Conservation (phyloP, 2,888 invertebrate genomes). For the Eupeodes latifasciatus region DNA sequence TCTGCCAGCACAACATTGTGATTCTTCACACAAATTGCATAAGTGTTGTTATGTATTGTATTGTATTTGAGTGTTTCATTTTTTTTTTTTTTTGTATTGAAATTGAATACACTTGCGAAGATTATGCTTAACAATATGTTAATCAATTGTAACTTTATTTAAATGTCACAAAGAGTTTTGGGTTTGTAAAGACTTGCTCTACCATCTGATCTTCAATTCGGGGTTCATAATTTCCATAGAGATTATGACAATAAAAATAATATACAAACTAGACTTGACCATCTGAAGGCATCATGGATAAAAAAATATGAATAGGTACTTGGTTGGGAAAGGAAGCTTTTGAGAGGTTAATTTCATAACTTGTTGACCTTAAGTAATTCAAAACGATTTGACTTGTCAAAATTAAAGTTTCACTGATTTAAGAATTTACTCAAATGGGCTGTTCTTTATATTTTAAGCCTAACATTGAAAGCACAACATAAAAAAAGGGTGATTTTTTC, state of each 20-base stretch:
- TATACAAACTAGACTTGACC: background rate
- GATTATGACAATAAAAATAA: background rate
- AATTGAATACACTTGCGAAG: conserved; percentile 64
- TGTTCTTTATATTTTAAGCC: no score
- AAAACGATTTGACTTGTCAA: background rate
- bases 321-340: background rate
- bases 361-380: background rate
- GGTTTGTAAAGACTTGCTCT: conserved; percentile 13
- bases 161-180: conserved; percentile 53
- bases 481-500: no score
- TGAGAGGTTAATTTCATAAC: conserved; percentile 7
- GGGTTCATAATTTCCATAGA: background rate
- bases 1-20: conserved; percentile 66
- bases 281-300: background rate
- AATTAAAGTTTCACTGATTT: no score
- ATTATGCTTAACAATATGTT: conserved; percentile 69
- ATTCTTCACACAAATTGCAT: conserved; percentile 74
- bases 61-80: background rate
- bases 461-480: no score
- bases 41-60: conserved; percentile 50
- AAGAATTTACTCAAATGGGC: no score
- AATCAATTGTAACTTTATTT: conserved; percentile 72
- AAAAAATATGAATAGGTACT: background rate
- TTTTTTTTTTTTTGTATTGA: conserved; percentile 36
- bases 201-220: conserved; percentile 1